Conservation (phyloP, 2,888 invertebrate genomes). For the Ophion ellenae region DNA sequence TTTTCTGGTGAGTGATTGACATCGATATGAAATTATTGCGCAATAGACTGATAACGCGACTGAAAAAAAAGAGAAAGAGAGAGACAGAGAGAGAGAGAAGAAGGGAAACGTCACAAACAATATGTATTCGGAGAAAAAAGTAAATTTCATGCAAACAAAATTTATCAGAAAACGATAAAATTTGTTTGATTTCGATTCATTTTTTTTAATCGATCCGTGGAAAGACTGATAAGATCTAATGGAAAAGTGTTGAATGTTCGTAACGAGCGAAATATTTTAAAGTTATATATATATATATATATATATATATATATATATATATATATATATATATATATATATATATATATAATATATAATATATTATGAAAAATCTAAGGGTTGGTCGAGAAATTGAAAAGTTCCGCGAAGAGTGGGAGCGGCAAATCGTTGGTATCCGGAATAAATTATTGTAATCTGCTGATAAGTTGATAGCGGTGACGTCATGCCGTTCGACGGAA, state of each 20-base stretch:
- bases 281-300: neutral
- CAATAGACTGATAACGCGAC: neutral
- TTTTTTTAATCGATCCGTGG: neutral
- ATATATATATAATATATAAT: neutral
- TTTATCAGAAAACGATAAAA: neutral
- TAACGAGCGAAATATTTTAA: neutral
- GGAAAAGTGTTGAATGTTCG: neutral
- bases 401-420: neutral
- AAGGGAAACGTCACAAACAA: neutral
- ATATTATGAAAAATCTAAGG: neutral
- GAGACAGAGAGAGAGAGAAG: neutral
- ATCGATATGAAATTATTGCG: neutral
- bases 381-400: constrained; percentile 1
- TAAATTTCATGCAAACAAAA: neutral
- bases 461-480: constrained; percentile 10
- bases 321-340: neutral
- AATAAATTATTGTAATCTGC: constrained; percentile 30
- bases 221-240: neutral
- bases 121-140: neutral
- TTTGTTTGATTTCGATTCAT: neutral
- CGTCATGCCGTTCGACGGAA: neutral
- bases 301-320: no score
- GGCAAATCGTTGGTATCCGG: constrained; percentile 8
- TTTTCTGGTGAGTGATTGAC: neutral
- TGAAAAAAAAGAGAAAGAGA: neutral